A percentile compares a stretch with the other conserved stretches of the same genome.
Evolutionary conservation across 2,113 vertebrate species (phyloP).

Genomic region (Potamarius usumacintae): DNA sequence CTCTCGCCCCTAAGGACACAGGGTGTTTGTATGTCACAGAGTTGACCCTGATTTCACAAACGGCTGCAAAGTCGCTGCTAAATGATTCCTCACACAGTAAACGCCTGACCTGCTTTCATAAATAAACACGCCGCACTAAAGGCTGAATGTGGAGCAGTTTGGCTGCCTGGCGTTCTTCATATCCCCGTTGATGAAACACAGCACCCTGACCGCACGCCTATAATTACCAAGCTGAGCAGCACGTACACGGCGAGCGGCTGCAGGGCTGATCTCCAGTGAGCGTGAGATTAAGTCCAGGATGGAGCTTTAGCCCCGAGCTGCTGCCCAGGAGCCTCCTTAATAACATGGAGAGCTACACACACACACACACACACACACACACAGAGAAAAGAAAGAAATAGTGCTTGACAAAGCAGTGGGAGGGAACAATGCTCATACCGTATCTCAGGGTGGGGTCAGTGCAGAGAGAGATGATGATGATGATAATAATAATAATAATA

Average conservation of each 20-base stretch:
- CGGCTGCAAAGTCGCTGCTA: not conserved
- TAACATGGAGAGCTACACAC: not conserved
- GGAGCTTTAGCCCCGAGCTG: not conserved
- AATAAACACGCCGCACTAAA: not conserved
- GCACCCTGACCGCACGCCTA: not conserved
- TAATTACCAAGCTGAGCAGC: slow-evolving; percentile 3
- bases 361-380: not conserved
- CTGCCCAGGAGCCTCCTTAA: slow-evolving; percentile 16
- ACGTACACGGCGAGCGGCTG: not conserved
- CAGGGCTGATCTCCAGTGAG: slow-evolving; percentile 6
- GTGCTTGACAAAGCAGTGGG: not conserved
- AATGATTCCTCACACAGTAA: not conserved
- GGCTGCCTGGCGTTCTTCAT: not conserved
- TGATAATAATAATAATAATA: not conserved
- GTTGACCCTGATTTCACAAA: not conserved
- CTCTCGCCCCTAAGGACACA: not conserved
- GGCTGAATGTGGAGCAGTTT: not conserved
- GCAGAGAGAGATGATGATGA: not conserved
- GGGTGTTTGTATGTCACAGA: not conserved
- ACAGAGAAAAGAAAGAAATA: not conserved
- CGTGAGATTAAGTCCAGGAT: slow-evolving; percentile 24
- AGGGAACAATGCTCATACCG: not conserved
- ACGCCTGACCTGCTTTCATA: slow-evolving; percentile 14
- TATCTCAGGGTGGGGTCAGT: not conserved
- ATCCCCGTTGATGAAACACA: not conserved